Percentiles rank a stretch among this genome's conserved stretches.
Evolutionary conservation across 2,888 invertebrate genomes (phyloP).

Genomic region (Pachydiplax longipennis): DNA sequence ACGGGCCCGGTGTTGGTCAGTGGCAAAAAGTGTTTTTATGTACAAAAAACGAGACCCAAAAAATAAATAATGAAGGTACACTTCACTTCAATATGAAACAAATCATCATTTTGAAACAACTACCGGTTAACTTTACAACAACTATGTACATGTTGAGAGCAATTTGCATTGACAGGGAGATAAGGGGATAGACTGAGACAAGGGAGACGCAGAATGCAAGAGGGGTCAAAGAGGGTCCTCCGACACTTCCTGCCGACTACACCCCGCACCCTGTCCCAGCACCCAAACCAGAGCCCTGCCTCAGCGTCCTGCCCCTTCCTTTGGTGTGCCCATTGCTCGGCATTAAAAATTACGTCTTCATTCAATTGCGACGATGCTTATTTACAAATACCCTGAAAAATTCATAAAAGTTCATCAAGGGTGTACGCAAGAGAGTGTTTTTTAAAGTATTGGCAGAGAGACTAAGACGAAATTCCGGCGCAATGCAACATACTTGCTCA

Average conservation of each 20-base stretch:
- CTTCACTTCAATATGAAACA: slow-evolving; percentile 51
- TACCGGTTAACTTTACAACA: slow-evolving; percentile 53
- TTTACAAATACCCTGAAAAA: slow-evolving; percentile 53
- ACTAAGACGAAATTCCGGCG: slow-evolving; percentile 48
- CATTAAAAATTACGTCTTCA: slow-evolving; percentile 25
- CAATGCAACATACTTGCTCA: slow-evolving; percentile 40
- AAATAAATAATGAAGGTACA: slow-evolving; percentile 52
- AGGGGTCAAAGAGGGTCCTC: slow-evolving; percentile 39
- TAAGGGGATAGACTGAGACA: slow-evolving; percentile 46
- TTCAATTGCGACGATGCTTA: slow-evolving; percentile 50
- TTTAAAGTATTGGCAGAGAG: slow-evolving; percentile 51
- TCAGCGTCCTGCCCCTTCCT: slow-evolving; percentile 1
- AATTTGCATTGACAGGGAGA: slow-evolving; percentile 49
- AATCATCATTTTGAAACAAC: slow-evolving; percentile 52
- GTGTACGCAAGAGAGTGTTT: slow-evolving; percentile 39
- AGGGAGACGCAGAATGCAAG: slow-evolving; percentile 42
- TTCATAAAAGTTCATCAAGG: slow-evolving; percentile 49
- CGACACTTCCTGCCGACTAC: background rate
- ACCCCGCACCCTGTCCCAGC: background rate
- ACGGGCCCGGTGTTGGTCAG: slow-evolving; percentile 47
- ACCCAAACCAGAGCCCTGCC: background rate
- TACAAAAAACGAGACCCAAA: slow-evolving; percentile 53
- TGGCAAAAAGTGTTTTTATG: slow-evolving; percentile 50
- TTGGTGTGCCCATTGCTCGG: slow-evolving; percentile 29
- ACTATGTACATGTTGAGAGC: slow-evolving; percentile 53